phyloP scores from a whole-genome alignment of 1,140 invertebrate species.

The Pseudomyrmex cubaensis region DNA sequence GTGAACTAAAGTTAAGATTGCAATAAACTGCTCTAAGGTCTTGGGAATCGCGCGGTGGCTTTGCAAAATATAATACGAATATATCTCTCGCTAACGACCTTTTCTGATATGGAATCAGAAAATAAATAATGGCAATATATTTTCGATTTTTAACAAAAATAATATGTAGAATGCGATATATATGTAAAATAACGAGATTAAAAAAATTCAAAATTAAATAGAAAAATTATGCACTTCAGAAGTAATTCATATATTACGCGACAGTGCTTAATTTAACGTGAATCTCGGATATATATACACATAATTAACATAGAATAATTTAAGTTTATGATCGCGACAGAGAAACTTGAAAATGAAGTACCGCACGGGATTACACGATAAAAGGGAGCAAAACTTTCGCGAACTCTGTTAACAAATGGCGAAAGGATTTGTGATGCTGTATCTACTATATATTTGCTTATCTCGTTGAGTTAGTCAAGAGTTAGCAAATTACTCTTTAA shows the following conservation, averaged over 20 bases:
- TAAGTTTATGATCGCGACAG: conserved; percentile 13
- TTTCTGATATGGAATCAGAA: neutral
- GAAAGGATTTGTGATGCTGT: conserved; percentile 37
- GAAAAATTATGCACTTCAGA: neutral
- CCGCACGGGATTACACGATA: neutral
- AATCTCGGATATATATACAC: neutral
- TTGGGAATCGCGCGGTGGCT: no score
- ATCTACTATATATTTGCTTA: conserved; percentile 16
- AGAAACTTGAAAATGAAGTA: conserved; percentile 15
- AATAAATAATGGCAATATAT: neutral
- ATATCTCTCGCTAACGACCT: no score
- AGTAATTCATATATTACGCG: conserved; percentile 10
- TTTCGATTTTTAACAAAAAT: neutral
- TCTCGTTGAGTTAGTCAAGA: neutral
- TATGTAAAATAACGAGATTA: neutral
- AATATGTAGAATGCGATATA: neutral
- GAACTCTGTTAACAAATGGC: conserved; percentile 49
- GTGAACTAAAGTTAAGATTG: neutral
- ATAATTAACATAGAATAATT: conserved; percentile 48
- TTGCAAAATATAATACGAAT: no score
- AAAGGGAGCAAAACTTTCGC: conserved; percentile 23
- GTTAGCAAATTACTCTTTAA: no score
- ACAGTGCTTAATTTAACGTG: conserved; percentile 9
- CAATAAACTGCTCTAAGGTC: neutral
- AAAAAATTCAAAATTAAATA: neutral